Conservation (phyloP, 2,888 invertebrate genomes). For the Folsomia candida region DNA sequence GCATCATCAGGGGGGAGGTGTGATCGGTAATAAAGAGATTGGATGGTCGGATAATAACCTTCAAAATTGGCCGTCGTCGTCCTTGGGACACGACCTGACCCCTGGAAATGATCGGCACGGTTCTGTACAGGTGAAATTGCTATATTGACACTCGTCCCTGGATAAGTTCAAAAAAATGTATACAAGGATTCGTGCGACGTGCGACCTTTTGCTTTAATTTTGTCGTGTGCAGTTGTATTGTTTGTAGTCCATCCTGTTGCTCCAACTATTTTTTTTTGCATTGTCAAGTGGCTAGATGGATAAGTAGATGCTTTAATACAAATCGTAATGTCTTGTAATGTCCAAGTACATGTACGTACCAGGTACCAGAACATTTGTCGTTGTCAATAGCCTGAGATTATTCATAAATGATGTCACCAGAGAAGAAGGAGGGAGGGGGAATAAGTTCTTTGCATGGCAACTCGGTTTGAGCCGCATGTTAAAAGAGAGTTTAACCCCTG, state of each 20-base stretch:
- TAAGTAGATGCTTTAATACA: too few species aligned
- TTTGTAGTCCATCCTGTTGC: background rate
- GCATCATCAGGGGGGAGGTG: slow-evolving; percentile 58
- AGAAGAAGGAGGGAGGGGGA: too few species aligned
- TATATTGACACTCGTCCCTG: slow-evolving; percentile 27
- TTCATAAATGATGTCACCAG: too few species aligned
- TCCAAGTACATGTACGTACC: too few species aligned
- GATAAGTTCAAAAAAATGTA: background rate
- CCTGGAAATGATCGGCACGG: slow-evolving; percentile 90
- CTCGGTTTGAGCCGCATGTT: too few species aligned
- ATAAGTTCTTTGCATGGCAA: too few species aligned
- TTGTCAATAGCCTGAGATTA: too few species aligned
- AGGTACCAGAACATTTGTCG: too few species aligned
- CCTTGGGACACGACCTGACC: slow-evolving; percentile 69
- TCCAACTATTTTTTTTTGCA: too few species aligned
- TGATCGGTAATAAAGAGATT: slow-evolving; percentile 65
- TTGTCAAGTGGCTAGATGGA: too few species aligned
- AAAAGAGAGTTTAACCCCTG: too few species aligned
- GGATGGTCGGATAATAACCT: slow-evolving; percentile 67
- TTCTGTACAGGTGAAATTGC: slow-evolving; percentile 79
- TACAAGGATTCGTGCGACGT: slow-evolving; percentile 4
- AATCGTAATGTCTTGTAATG: too few species aligned
- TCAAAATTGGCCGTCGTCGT: slow-evolving; percentile 55
- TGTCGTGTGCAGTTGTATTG: background rate
- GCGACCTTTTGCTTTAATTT: background rate